Base-by-base conservation (phyloP, 2,888 invertebrate genomes). In the Yponomeuta cagnagella region DNA sequence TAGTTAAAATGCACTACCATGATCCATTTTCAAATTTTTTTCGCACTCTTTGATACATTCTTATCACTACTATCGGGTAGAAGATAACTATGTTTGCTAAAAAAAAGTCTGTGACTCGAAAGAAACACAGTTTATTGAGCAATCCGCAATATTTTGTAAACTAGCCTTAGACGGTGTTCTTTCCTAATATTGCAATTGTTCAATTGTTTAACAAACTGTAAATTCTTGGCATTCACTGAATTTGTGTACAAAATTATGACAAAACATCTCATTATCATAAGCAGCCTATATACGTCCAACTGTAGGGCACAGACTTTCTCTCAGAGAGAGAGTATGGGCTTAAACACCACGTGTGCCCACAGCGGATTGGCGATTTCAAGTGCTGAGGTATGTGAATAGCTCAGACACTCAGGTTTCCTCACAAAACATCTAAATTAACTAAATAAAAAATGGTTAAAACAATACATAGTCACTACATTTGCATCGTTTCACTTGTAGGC, bases 51-150 rank as follows among this genome's bases (percentile, higher is more conserved):
- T 12, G 31, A 48, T 23, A 43, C 23, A n/a, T 48, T n/a, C n/a
- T 43, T 68, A 68, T 68, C 68, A 68, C 31, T 68, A 52, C 15
- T 15, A 68, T 23, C 48, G 23, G 3, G 31, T 64, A 30, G 10
- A 30, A 52, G 68, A 68, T 68, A 68, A 31, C 52, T 52, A 10
- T 68, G 68, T 68, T 68, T 68, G 31, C 68, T 67, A 67, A 30
- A 65, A 67, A 30, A 65, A 30, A 43, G 43, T 65, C 12, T 15
- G 65, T 31, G 67, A 67, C 33, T n/a, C 31, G 67, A 67, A 67
- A 33, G 67, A 67, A 43, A 33, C 37, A 43, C 30, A 5, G 64
- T 23, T 10, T n/a, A 23, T 58, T 43, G 43, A 58, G 52, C 52
- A 15, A 43, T 58, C 15, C 4, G 52, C 65, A 30, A 33, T 65